Percentiles rank a stretch among this genome's conserved stretches.
Evolutionary conservation across 1,140 invertebrate genomes (phyloP).

Genomic region (Colletes gigas): DNA sequence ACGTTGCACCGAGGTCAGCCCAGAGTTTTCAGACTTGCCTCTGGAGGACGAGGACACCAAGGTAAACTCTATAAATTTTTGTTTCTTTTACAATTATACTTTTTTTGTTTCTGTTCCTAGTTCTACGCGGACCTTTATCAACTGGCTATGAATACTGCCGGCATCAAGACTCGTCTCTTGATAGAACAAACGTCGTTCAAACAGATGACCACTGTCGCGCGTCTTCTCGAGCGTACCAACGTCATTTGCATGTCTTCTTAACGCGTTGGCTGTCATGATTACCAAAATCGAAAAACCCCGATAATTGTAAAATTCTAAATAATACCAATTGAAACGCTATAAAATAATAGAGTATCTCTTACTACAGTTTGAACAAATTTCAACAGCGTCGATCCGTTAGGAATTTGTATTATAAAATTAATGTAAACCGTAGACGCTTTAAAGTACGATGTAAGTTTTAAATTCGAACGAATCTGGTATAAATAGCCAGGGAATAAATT

Average conservation of each 20-base stretch:
- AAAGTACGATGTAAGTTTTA: too few species aligned
- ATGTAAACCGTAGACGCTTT: too few species aligned
- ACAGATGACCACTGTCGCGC: constrained; percentile 72
- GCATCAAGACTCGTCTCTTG: constrained; percentile 74
- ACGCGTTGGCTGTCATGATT: constrained; percentile 7
- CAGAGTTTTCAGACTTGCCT: constrained; percentile 83
- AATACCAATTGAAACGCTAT: too few species aligned
- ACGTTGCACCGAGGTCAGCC: constrained; percentile 87
- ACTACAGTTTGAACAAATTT: too few species aligned
- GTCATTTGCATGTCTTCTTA: constrained; percentile 78
- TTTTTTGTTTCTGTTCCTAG: constrained; percentile 74
- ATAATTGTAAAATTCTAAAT: too few species aligned
- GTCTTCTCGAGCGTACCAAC: constrained; percentile 75
- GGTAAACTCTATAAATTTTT: constrained; percentile 45
- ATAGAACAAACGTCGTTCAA: constrained; percentile 76
- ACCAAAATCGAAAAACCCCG: too few species aligned
- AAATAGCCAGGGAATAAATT: too few species aligned
- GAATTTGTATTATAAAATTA: too few species aligned
- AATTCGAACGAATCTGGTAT: too few species aligned
- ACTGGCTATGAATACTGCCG: constrained; percentile 78
- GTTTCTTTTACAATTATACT: not conserved
- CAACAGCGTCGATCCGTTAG: too few species aligned
- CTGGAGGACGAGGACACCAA: constrained; percentile 82
- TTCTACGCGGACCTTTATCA: constrained; percentile 87
- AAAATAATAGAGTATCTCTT: too few species aligned